phyloP scores from a whole-genome alignment of 2,113 vertebrate species.

The Cyanoliseus patagonus region DNA sequence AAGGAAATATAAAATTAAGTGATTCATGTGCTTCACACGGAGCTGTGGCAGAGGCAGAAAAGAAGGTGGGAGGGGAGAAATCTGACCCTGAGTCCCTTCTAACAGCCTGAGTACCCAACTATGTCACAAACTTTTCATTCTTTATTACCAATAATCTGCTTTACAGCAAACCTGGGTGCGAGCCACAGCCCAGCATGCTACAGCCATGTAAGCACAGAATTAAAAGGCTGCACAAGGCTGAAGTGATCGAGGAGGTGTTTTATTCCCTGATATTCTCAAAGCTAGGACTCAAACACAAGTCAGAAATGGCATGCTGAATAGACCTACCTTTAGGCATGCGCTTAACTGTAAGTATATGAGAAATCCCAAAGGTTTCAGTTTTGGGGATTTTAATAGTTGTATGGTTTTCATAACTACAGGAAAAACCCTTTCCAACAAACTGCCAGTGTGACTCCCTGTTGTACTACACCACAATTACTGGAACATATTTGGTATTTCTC shows the following conservation, averaged over 20 bases:
- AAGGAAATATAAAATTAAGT: not conserved
- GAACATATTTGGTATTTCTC: constrained; percentile 70
- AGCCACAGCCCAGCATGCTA: not conserved
- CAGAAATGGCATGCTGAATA: constrained; percentile 22
- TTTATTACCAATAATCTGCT: not conserved
- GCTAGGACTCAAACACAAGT: constrained; percentile 13
- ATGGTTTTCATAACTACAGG: constrained; percentile 71
- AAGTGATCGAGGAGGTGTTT: not conserved
- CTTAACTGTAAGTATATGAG: constrained; percentile 68
- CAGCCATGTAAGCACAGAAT: not conserved
- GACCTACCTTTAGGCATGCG: constrained; percentile 69
- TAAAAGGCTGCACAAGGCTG: not conserved
- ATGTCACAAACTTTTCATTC: not conserved
- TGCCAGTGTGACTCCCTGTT: constrained; percentile 70
- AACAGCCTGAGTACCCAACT: not conserved
- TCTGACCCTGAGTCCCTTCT: not conserved
- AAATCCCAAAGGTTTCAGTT: constrained; percentile 47
- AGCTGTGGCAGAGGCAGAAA: not conserved
- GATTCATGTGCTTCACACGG: not conserved
- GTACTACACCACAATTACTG: constrained; percentile 68
- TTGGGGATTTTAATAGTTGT: constrained; percentile 72
- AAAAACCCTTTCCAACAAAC: constrained; percentile 71
- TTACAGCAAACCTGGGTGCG: not conserved
- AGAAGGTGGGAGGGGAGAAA: not conserved
- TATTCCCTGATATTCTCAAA: not conserved